Percentiles rank a stretch among this genome's conserved stretches.
phyloP scores from a whole-genome alignment of 2,888 invertebrate species.

The Escarpia spicata region DNA sequence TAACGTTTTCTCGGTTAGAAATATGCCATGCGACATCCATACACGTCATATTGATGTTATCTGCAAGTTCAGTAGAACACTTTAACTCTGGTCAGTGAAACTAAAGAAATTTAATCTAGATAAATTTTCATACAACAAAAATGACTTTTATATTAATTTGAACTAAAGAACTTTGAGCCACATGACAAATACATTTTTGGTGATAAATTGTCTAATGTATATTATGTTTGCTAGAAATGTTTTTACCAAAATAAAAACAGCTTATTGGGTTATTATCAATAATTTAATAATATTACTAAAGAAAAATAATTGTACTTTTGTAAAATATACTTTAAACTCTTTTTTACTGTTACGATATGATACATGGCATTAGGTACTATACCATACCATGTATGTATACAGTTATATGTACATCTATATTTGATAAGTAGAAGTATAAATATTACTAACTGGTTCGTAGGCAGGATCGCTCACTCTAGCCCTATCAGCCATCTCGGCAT shows the following conservation, averaged over 20 bases:
- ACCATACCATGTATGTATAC: background rate
- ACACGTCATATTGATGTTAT: background rate
- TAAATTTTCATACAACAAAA: background rate
- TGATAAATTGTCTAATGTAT: too few species aligned
- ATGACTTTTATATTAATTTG: background rate
- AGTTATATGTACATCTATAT: background rate
- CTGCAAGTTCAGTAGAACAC: background rate
- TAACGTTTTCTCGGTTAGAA: background rate
- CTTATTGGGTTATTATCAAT: background rate
- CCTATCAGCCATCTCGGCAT: constrained; percentile 54
- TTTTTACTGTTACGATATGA: background rate
- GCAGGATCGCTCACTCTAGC: constrained; percentile 49
- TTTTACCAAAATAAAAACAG: too few species aligned
- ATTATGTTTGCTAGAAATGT: too few species aligned
- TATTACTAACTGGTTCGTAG: constrained; percentile 53
- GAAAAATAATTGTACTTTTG: background rate
- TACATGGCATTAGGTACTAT: background rate
- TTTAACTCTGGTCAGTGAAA: background rate
- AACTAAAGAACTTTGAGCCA: background rate
- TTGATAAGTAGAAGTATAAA: background rate
- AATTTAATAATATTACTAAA: background rate
- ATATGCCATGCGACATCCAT: background rate
- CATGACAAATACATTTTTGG: background rate
- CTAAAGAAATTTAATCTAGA: background rate
- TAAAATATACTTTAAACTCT: background rate